phyloP scores from a whole-genome alignment of 2,113 vertebrate genomes.

The Diadophis punctatus region DNA sequence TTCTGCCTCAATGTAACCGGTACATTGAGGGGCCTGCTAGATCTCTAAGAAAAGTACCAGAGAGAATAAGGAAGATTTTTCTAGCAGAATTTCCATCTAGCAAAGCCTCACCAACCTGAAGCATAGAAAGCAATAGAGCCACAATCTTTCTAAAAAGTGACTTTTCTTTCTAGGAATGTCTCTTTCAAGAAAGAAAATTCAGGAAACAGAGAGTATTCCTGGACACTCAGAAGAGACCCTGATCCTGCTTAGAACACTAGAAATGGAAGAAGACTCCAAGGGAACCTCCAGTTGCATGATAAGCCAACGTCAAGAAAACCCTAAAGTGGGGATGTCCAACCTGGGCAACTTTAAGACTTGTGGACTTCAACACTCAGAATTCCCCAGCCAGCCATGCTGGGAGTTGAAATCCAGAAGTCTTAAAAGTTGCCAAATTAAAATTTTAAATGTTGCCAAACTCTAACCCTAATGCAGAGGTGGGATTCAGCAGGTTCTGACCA shows the following conservation, averaged over 20 bases:
- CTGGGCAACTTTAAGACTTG: too few species aligned
- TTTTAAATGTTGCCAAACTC: too few species aligned
- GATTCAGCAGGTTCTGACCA: too few species aligned
- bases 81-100: not conserved
- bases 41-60: not conserved
- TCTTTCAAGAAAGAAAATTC: not conserved
- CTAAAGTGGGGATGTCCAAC: not conserved
- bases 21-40: not conserved
- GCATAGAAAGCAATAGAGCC: not conserved
- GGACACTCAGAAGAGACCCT: not conserved
- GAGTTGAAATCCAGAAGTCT: not conserved
- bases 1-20: not conserved
- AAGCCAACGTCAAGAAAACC: not conserved
- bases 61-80: not conserved
- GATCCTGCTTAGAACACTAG: not conserved
- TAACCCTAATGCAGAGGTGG: too few species aligned
- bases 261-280: not conserved
- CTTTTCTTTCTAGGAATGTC: too few species aligned
- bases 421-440: not conserved
- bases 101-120: not conserved
- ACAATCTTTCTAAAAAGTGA: too few species aligned
- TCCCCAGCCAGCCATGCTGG: not conserved
- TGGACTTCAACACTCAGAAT: not conserved
- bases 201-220: too few species aligned
- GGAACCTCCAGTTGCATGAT: too few species aligned